phyloP scores from a whole-genome alignment of 2,888 invertebrate genomes.

The Rotaria sp. region DNA sequence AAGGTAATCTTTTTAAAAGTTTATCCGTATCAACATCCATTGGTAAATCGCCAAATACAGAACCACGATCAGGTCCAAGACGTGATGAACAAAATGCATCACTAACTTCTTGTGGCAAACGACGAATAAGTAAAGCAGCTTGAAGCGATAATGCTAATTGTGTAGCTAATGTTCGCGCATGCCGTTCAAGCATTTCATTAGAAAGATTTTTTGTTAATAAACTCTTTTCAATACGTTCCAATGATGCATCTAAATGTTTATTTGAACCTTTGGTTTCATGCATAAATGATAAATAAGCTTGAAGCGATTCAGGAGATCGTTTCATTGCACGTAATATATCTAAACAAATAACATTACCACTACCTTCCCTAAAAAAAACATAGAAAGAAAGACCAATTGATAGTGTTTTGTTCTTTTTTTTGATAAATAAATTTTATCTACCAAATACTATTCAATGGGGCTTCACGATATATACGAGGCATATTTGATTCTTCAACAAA shows the following conservation, averaged over 20 bases:
- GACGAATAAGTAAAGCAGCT: neutral
- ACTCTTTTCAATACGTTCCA: neutral
- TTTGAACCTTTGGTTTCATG: neutral
- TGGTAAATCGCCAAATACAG: neutral
- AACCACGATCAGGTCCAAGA: constrained; percentile 19
- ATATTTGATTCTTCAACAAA: constrained; percentile 24
- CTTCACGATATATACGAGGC: constrained; percentile 9
- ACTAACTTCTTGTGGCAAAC: neutral
- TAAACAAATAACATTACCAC: constrained; percentile 20
- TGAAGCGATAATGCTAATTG: constrained; percentile 9
- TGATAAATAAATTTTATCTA: neutral
- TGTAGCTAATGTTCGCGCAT: constrained; percentile 15
- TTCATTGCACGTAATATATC: constrained; percentile 26
- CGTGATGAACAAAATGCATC: constrained; percentile 25
- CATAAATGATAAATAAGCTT: neutral
- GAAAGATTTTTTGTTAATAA: neutral
- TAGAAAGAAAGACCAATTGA: neutral
- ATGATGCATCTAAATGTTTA: constrained; percentile 9
- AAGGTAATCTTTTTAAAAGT: constrained; percentile 10
- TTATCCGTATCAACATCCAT: neutral
- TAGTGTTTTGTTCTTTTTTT: too few species aligned
- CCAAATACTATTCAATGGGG: constrained; percentile 16
- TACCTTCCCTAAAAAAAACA: neutral
- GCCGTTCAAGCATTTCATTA: neutral
- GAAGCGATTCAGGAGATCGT: neutral